Conservation (phyloP, 2,113 vertebrate genomes). For the Elachura formosa region DNA sequence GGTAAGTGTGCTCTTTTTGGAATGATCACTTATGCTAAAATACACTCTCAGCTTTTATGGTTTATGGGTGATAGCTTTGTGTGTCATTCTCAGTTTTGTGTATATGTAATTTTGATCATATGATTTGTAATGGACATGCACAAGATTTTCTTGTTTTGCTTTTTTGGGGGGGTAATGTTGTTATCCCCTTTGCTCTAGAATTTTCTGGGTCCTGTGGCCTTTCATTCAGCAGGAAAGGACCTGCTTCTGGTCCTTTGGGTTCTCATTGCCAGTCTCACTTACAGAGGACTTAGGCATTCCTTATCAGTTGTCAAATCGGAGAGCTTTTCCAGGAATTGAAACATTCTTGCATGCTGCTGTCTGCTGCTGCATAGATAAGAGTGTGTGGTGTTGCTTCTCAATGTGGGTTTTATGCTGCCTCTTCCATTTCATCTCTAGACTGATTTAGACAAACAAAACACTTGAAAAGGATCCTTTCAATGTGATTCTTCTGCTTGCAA, state of each 20-base stretch:
- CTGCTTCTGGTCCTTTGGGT: not conserved
- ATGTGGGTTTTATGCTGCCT: not conserved
- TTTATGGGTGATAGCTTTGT: not conserved
- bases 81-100: not conserved
- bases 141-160: not conserved
- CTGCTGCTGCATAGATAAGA: not conserved
- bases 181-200: not conserved
- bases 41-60: not conserved
- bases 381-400: not conserved
- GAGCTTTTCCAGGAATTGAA: not conserved
- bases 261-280: not conserved
- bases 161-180: not conserved
- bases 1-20: not conserved
- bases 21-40: not conserved
- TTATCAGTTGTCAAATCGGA: not conserved
- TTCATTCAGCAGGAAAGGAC: not conserved
- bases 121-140: not conserved
- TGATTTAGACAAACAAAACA: not conserved
- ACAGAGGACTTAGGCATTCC: not conserved
- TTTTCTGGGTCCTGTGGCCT: not conserved
- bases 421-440: not conserved
- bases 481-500: not conserved
- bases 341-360: not conserved
- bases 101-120: not conserved
- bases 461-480: not conserved